phyloP scores from a whole-genome alignment of 2,888 invertebrate species.

The Syrphus vitripennis region DNA sequence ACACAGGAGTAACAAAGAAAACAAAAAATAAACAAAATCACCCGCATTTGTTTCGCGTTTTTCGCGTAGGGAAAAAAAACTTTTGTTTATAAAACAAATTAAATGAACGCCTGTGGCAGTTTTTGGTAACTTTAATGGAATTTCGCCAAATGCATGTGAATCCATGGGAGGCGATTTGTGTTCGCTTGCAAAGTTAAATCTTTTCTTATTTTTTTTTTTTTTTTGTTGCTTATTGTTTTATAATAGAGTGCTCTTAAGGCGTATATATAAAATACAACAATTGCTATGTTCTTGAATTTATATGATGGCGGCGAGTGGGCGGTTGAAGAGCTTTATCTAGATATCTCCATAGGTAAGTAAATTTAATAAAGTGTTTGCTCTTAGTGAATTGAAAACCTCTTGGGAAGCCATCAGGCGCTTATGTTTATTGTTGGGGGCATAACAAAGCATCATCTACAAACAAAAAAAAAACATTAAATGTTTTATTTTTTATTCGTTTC shows the following conservation, averaged over 20 bases:
- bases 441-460: not conserved
- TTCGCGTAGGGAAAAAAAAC: slow-evolving; percentile 46
- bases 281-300: not conserved
- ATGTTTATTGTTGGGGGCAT: not conserved
- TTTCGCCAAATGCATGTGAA: slow-evolving; percentile 60
- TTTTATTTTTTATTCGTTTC: not conserved
- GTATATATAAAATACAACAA: not conserved
- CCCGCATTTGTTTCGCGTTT: slow-evolving; percentile 36
- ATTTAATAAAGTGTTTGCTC: not conserved
- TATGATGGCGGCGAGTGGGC: too few relatives aligned
- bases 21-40: slow-evolving; percentile 2
- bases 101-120: slow-evolving; percentile 63
- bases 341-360: not conserved
- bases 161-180: slow-evolving; percentile 54
- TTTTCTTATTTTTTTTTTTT: slow-evolving; percentile 42
- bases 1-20: not conserved
- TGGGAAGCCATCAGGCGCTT: not conserved
- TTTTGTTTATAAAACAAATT: slow-evolving; percentile 69
- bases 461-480: not conserved
- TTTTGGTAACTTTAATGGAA: slow-evolving; percentile 67
- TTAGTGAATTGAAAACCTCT: not conserved
- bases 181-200: slow-evolving; percentile 42
- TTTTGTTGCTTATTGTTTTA: not conserved
- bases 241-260: slow-evolving; percentile 51
- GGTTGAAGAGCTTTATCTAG: not conserved